Evolutionary conservation across 1,140 invertebrate species (phyloP), one percentile per base, ranked within the genome.

Genomic region (Drosophila persimilis): DNA sequence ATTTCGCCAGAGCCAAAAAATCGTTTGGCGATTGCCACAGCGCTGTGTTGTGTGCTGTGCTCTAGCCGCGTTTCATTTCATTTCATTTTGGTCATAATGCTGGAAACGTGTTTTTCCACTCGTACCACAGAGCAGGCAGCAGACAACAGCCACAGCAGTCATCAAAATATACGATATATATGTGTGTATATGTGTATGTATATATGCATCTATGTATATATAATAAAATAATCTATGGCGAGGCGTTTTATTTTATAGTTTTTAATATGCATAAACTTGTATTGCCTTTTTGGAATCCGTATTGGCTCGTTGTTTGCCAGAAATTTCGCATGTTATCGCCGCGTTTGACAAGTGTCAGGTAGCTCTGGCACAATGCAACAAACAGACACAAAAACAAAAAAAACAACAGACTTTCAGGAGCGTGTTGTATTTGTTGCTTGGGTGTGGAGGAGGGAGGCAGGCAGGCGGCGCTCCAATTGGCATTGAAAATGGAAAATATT

Each of bases 261-360:
- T 80, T 86, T 83, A 88, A 88, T 88, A 88, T 88, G 83, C 83
- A 88, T 63, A 71, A 74, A 86, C 75, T 79, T 66, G 83, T 83
- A 73, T 88, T 83, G 71, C 83, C 83, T 77, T 88, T 73, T 88
- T 64, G 35, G 35, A 13, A 39, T 13, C 35, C 11, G 11, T 39
- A 39, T 39, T 39, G 35, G 35, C 35, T 39, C 24, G 65, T 39
- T 45, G 45, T 66, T 22, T 29, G 60, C 56, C 73, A 81, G 74
- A 86, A 66, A 86, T 81, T 81, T 86, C 83, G 83, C 83, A 86
- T 83, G 83, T 86, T 86, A 88, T 86, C 83, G 83, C 77, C 63
- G 61, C 63, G 58, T 51, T 62, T 85, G 80, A 80, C 80, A 85
- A 85, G 81, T 86, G 77, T 74, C 81, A 85, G 61, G 73, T 76